Evolutionary conservation across 2,113 vertebrate genomes (phyloP).

Genomic region (Engraulis encrasicolus): DNA sequence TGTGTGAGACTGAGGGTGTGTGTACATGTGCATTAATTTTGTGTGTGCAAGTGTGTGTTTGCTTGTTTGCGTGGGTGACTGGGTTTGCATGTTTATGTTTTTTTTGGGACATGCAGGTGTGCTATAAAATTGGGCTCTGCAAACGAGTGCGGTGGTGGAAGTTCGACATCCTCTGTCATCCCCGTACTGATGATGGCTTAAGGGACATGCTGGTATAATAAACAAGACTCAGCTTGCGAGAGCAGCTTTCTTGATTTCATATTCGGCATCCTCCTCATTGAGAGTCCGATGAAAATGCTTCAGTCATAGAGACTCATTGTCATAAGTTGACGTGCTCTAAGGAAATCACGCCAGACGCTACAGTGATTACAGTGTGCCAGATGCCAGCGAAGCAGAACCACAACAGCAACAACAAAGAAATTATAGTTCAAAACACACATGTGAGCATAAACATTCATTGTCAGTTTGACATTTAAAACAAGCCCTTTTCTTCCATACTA

Average conservation of each 20-base stretch:
- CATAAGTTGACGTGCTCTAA: background rate
- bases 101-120: background rate
- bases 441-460: background rate
- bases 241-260: no score
- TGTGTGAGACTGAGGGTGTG: background rate
- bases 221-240: no score
- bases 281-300: background rate
- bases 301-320: background rate
- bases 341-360: background rate
- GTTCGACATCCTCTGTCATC: background rate
- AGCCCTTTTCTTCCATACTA: background rate
- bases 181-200: no score
- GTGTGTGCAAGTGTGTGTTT: background rate
- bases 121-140: background rate
- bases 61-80: background rate
- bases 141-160: background rate
- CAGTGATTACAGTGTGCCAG: no score
- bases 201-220: no score
- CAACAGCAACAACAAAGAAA: background rate
- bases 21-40: background rate
- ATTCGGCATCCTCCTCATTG: no score
- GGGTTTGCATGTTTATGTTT: background rate
- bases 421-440: background rate
- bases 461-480: background rate
- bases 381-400: background rate